Base-by-base conservation (phyloP, 2,888 invertebrate genomes). In the Spisula subtruncata region DNA sequence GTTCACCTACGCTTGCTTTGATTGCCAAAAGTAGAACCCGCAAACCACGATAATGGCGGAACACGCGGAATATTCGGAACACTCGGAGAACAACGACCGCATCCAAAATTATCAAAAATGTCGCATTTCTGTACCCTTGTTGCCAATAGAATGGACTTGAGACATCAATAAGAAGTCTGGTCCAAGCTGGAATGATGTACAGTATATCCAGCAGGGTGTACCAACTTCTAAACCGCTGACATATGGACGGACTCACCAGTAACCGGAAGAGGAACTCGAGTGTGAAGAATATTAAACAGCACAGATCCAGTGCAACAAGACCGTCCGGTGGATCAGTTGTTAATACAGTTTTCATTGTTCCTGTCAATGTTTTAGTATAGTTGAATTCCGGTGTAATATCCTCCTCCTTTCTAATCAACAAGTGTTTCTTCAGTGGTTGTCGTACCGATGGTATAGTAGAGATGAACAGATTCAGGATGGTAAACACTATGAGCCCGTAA, bases 391-490 rank as follows among this genome's bases (percentile, higher is more conserved):
- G 83, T n/a, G 85, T 46, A 8, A 86, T 80, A 32, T 83, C 80
- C 32, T 83, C 75, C 41, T 25, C 60, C 56, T 16, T 92, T 88
- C 71, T 79, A 8, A 90, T 81, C 5, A 92, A 75, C 66, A 88
- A 1, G 81, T 91, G 88, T 25, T 82, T 88, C 12, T 48, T 51
- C 0, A 89, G 84, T 35, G 91, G 92, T 0, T 95, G 93, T 32
- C 95, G 90, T 87, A 94, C 92, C 14, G 56, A 35, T 0, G 93
- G 92, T 29, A 95, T 82, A 1, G 95, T 94, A n/a, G 93, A 90
- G n/a, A 93, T 71, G 86, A 94, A 94, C 29, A 94, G 87, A 20
- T 92, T 93, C 4, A 93, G 56, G 41, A 95, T 94, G 54, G 94
- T 93, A 35, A 94, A 12, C 20, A 95, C 81, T 0, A 95, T 92